Base-by-base conservation (phyloP, 2,113 vertebrate genomes). In the Oryzias curvinotus region DNA sequence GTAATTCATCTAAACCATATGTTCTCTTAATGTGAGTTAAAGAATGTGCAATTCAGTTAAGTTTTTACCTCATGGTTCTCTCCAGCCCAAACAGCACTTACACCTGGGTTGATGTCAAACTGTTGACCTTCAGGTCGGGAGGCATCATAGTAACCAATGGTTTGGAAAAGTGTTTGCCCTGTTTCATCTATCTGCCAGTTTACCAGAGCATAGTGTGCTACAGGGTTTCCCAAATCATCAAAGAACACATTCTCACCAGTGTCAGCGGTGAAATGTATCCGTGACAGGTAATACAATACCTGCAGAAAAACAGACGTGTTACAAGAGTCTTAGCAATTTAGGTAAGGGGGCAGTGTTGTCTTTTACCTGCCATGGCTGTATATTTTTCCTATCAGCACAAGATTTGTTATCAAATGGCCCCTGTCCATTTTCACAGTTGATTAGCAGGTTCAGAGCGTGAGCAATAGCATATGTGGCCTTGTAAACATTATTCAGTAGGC, bases 401-500 rank as follows among this genome's bases (percentile, higher is more conserved):
- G 83, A 79, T 4, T 79, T 87, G 59, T 90, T 90, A n/a, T 73
- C 41, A 79, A 92, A 92, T 36, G 88, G 88, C 4, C 86, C 92
- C 15, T 75, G 52, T 65, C 81, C 82, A 19, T 83, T 64, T 73
- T 86, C 74, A 64, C 92, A 93, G 7, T 51, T 78, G 49, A 89
- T 75, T 2, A 92, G 64, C 73, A 77, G 71, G 55, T 92, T 79
- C 47, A 92, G 57, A 14, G 92, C 86, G 62, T 92, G 73, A 61
- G 86, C 92, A 0, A 92, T 68, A 51, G 92, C 90, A 52, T 93
- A 92, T 2, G 85, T 87, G 17, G 91, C 90, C 56, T 92, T 93
- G 71, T 93, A 93, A 45, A 93, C 82, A 71, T 92, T 93, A 76
- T 91, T 92, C 21, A 91, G 46, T 36, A 92, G 69, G 56, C 91